These are phyloP conservation scores for Dromius quadrimaculatus DNA, from an alignment of 2,888 invertebrate species.

Conservation along the genomic window DNA sequence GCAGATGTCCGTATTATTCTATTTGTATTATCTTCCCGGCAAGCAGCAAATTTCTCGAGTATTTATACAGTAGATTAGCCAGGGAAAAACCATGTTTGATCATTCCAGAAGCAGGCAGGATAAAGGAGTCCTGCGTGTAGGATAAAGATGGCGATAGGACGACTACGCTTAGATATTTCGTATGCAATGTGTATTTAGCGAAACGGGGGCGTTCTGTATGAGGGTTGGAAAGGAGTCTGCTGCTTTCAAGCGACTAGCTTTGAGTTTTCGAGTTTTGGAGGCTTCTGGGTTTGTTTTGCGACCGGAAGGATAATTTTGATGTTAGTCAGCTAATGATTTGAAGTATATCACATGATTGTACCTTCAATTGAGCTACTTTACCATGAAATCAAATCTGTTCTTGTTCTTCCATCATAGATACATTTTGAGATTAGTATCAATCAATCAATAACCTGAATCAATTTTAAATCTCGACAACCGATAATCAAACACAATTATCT, in stretches of 20 bases:
- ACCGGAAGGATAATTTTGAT: conserved; percentile 9
- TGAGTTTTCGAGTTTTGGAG: too few species aligned
- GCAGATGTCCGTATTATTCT: conserved; percentile 61
- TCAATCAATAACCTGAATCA: conserved; percentile 19
- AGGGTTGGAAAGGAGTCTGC: background rate
- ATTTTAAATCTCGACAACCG: background rate
- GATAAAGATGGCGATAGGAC: too few species aligned
- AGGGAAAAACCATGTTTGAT: conserved; percentile 64
- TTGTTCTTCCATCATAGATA: background rate
- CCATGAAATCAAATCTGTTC: too few species aligned
- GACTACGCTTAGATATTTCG: conserved; percentile 60
- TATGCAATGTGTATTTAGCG: conserved; percentile 62
- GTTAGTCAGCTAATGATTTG: conserved; percentile 10
- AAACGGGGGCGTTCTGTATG: conserved; percentile 56
- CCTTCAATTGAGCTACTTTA: too few species aligned
- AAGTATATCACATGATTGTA: too few species aligned
- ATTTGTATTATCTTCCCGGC: conserved; percentile 61
- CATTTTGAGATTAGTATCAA: background rate
- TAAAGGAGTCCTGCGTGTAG: too few species aligned
- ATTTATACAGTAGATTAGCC: conserved; percentile 66
- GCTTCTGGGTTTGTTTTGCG: conserved; percentile 19
- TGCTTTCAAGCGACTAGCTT: too few species aligned
- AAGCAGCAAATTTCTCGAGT: conserved; percentile 61
- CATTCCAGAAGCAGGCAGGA: conserved; percentile 54
- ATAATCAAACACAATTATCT: conserved; percentile 4